A percentile compares a stretch with the other conserved stretches of the same genome.
Conservation (phyloP, 2,888 invertebrate species). For the Callyntrura guangdongensis region DNA sequence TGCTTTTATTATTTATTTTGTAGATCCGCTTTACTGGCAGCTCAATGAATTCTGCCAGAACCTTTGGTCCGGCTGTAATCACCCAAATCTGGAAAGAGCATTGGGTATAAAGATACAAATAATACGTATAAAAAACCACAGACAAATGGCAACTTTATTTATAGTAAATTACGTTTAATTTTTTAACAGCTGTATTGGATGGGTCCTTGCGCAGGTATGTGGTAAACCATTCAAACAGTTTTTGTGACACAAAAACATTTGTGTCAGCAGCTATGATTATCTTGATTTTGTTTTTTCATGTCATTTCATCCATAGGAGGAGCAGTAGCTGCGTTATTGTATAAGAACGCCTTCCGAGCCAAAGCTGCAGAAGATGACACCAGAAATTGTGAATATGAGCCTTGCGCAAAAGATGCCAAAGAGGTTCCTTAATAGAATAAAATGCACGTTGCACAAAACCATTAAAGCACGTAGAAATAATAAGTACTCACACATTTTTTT, state of each 20-base stretch:
- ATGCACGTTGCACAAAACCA: conserved; percentile 63
- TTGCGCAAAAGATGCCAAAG: conserved; percentile 83
- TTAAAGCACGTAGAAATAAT: not conserved
- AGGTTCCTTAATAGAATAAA: conserved; percentile 78
- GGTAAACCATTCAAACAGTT: no score
- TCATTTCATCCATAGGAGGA: conserved; percentile 78
- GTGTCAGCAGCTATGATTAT: no score
- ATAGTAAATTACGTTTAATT: no score
- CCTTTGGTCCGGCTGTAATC: conserved; percentile 83
- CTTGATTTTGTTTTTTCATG: no score
- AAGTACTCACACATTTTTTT: not conserved
- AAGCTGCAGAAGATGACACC: conserved; percentile 60
- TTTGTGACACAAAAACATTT: no score
- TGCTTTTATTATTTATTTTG: not conserved
- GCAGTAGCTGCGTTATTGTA: conserved; percentile 84
- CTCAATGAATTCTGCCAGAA: conserved; percentile 84
- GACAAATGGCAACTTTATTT: no score
- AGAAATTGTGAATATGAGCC: conserved; percentile 81
- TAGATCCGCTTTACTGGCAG: conserved; percentile 84
- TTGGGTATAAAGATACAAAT: conserved; percentile 79
- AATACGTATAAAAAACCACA: not conserved
- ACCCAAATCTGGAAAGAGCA: conserved; percentile 83
- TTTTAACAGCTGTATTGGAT: conserved; percentile 83
- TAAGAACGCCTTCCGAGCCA: conserved; percentile 80
- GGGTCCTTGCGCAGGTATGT: conserved; percentile 83